A percentile compares a stretch with the other conserved stretches of the same genome.
Conservation (phyloP, 2,888 invertebrate genomes). For the Noctuana brunneofusca region DNA sequence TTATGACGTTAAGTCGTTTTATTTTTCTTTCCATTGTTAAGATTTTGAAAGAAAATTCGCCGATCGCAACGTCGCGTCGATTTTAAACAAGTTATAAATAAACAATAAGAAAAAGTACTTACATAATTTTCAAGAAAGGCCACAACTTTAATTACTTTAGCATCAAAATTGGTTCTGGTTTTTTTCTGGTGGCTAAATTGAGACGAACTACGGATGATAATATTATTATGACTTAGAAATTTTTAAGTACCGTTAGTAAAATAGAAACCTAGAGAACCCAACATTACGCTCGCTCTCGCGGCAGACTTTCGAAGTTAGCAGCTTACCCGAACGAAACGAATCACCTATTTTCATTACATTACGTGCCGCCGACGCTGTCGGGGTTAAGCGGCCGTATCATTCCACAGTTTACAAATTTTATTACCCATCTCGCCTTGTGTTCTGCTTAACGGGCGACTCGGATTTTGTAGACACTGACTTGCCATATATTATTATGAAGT, state of each 20-base stretch:
- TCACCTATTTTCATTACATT: constrained; percentile 61
- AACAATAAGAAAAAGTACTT: constrained; percentile 5
- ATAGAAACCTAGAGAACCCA: not conserved
- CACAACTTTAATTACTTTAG: constrained; percentile 15
- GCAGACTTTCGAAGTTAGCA: constrained; percentile 26
- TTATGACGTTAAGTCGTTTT: constrained; percentile 25
- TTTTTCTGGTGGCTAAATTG: no score
- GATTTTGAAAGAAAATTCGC: constrained; percentile 14
- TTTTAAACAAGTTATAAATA: constrained; percentile 16
- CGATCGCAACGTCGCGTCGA: constrained; percentile 12
- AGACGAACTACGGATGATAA: no score
- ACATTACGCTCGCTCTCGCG: constrained; percentile 3
- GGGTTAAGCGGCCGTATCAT: constrained; percentile 78
- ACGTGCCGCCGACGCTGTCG: constrained; percentile 56
- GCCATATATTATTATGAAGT: not conserved
- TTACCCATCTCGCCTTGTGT: constrained; percentile 70
- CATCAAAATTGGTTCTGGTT: no score
- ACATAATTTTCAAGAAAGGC: not conserved
- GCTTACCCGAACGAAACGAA: constrained; percentile 33
- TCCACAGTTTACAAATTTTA: constrained; percentile 79
- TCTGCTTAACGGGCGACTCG: constrained; percentile 51
- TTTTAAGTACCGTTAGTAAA: not conserved
- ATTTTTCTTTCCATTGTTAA: constrained; percentile 26
- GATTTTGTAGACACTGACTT: constrained; percentile 17
- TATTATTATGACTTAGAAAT: not conserved